phyloP scores from a whole-genome alignment of 2,113 vertebrate species.

The Oryzias melastigma region DNA sequence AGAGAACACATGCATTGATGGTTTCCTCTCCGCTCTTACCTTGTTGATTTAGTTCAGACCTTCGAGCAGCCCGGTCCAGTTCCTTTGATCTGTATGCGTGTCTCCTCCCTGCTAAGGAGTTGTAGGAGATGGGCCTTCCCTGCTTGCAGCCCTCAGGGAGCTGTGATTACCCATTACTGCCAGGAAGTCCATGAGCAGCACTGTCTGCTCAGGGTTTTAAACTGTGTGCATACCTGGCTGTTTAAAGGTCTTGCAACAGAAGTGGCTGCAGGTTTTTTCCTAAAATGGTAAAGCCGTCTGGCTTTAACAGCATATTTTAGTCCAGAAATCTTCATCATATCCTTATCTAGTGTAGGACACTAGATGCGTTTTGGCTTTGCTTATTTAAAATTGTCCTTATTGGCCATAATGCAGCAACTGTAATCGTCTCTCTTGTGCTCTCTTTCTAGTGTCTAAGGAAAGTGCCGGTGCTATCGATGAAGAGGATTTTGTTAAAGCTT shows the following conservation, averaged over 20 bases:
- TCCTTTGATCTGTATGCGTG: neutral
- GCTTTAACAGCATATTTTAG: no score
- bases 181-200: slow-evolving; percentile 56
- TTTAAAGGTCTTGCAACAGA: no score
- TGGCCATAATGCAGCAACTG: neutral
- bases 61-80: no score
- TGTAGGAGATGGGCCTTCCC: slow-evolving; percentile 23
- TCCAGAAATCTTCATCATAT: no score
- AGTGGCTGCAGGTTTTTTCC: no score
- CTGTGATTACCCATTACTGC: slow-evolving; percentile 49
- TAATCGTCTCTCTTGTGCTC: slow-evolving; percentile 14
- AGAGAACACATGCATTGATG: no score
- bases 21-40: no score
- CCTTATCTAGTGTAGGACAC: no score
- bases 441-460: slow-evolving; percentile 85
- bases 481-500: slow-evolving; percentile 92
- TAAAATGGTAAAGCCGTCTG: no score
- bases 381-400: neutral
- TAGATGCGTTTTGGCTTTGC: no score
- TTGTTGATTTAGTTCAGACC: no score
- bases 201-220: slow-evolving; percentile 20
- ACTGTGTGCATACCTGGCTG: no score
- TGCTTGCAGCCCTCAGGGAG: slow-evolving; percentile 34
- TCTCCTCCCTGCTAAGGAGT: neutral
- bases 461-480: slow-evolving; percentile 90